Base-by-base conservation (phyloP, 2,888 invertebrate species). In the Eilema depressum region DNA sequence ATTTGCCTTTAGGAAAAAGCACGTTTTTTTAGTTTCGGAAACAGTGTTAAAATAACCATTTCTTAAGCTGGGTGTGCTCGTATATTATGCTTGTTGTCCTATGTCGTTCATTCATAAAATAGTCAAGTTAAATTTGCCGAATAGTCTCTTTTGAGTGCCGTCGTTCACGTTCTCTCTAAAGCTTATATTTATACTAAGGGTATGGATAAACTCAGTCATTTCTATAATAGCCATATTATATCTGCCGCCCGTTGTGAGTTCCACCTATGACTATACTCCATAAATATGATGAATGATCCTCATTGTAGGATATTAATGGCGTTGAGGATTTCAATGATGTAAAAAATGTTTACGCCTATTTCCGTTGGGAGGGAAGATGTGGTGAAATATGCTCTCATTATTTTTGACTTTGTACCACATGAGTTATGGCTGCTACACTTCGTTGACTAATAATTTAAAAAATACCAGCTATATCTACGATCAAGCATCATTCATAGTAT, bases 301-400 rank as follows among this genome's bases (percentile, higher is more conserved):
- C 20, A 41, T 41, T 26, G 25, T 41, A 41, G 20, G 30, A 41
- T 63, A 26, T 25, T 26, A 41, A 41, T 26, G 63, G 63, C 37
- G 25, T 63, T 17, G 23, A 59, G 25, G 25, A 41, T 10, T 20
- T 26, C 10, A 37, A 33, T 33, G 41, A 17, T 63, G 20, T 37
- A 63, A 26, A 41, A 63, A 63, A 26, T 63, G 25, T 63, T 41
- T 26, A 63, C 63, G 41, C 63, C 63, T 41, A 53, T 63, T 63
- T 63, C 41, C 63, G 25, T 12, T 63, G 0, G 2, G 10, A 11
- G 23, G 25, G 37, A 41, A 10, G 11, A 33, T 41, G 63, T 63
- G 26, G 23, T 26, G 26, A 37, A 37, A 33, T 63, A 41, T 53
- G 53, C 8, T 53, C 53, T 53, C n/a, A 53, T 53, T 53, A 53